A percentile compares a stretch with the other conserved stretches of the same genome.
phyloP scores from a whole-genome alignment of 2,888 invertebrate species.

The Aphodius granarius region DNA sequence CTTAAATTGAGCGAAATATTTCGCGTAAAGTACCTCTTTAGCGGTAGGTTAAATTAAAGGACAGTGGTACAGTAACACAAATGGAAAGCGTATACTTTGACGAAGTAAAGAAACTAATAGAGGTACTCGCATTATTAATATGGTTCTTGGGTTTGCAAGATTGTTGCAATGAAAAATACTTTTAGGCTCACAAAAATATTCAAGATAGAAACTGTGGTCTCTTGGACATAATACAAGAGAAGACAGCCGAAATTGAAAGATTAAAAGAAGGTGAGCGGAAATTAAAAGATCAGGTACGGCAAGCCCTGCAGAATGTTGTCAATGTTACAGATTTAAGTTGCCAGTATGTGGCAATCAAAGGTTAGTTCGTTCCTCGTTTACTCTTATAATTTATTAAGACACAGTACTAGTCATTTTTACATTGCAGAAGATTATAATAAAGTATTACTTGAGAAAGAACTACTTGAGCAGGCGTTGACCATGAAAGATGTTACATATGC shows the following conservation, averaged over 20 bases:
- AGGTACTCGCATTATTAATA: not conserved
- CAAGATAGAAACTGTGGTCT: not conserved
- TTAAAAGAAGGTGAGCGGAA: slow-evolving; percentile 14
- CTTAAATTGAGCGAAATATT: not conserved
- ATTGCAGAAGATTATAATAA: not conserved
- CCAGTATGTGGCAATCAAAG: slow-evolving; percentile 19
- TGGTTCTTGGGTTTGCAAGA: not conserved
- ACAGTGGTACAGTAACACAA: not conserved
- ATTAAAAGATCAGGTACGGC: slow-evolving; percentile 8
- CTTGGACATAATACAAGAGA: not conserved
- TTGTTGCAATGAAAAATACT: slow-evolving; percentile 4
- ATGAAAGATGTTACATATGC: slow-evolving; percentile 17
- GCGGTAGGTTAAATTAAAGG: not conserved
- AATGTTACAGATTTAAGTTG: not conserved
- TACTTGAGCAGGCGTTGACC: not conserved
- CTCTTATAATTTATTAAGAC: not conserved
- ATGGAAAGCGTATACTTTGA: not conserved
- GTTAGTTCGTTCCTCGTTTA: not conserved
- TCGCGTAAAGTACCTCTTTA: not conserved
- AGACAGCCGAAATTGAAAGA: slow-evolving; percentile 6
- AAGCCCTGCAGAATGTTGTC: not conserved
- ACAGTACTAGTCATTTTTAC: not conserved
- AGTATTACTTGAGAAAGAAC: not conserved
- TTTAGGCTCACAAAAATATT: slow-evolving; percentile 13
- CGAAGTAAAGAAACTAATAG: not conserved